Evolutionary conservation across 2,888 invertebrate species (phyloP).

Genomic region (Galerucella nymphaeae): DNA sequence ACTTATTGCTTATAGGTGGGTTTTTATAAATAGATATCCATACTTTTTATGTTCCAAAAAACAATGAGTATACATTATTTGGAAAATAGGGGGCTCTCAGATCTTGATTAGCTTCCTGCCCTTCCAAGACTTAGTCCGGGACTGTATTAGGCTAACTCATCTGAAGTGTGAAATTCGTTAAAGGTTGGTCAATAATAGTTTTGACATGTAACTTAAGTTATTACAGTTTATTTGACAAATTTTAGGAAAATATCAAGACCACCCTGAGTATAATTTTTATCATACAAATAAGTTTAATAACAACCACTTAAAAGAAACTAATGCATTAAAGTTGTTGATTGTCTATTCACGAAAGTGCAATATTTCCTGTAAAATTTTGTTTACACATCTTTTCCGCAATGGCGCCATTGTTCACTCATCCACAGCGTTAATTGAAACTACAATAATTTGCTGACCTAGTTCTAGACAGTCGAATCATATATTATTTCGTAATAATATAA

Average conservation of each 20-base stretch:
- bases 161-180: slow-evolving; percentile 2
- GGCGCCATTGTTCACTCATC: slow-evolving; percentile 19
- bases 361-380: slow-evolving; percentile 3
- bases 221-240: not conserved
- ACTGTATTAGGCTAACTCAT: not conserved
- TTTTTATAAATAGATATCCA: too few species aligned
- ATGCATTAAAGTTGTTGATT: not conserved
- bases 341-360: not conserved
- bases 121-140: too few species aligned
- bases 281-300: not conserved
- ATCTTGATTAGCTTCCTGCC: too few species aligned
- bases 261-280: not conserved
- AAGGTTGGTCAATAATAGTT: not conserved
- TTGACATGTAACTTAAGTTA: not conserved
- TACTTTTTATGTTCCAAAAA: too few species aligned
- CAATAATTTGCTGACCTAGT: slow-evolving; percentile 27
- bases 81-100: too few species aligned
- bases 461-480: slow-evolving; percentile 22
- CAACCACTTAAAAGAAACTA: not conserved
- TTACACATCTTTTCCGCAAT: not conserved
- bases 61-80: too few species aligned
- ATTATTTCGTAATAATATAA: slow-evolving; percentile 23
- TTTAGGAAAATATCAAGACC: not conserved
- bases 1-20: too few species aligned
- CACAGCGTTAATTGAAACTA: slow-evolving; percentile 18